These are phyloP conservation scores for Vimba vimba DNA, from an alignment of 2,113 vertebrate genomes.

Conservation along the genomic window DNA sequence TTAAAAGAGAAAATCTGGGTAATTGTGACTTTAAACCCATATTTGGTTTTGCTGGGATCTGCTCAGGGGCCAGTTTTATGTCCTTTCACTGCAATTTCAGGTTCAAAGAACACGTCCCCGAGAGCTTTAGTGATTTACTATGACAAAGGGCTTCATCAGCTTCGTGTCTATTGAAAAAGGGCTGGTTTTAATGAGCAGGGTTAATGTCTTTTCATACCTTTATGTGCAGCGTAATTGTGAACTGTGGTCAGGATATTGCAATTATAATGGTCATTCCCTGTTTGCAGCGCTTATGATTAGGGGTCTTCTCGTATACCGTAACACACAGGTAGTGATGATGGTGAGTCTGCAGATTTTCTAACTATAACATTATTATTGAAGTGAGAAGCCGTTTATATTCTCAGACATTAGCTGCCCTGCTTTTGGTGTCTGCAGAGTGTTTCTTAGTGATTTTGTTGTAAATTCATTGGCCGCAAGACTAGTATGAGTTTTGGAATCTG, in stretches of 20 bases:
- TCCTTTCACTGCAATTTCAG: neutral
- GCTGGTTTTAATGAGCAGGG: slow-evolving; percentile 66
- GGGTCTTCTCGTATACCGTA: slow-evolving; percentile 32
- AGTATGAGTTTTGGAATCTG: neutral
- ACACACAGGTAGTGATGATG: slow-evolving; percentile 29
- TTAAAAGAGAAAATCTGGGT: neutral
- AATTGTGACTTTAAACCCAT: neutral
- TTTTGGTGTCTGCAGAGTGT: neutral
- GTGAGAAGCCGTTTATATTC: neutral
- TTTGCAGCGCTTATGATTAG: slow-evolving; percentile 43
- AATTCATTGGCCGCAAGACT: neutral
- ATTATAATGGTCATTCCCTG: slow-evolving; percentile 63
- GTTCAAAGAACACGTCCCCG: neutral
- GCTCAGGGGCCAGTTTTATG: neutral
- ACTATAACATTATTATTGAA: neutral
- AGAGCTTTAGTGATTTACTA: neutral
- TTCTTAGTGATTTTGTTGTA: neutral
- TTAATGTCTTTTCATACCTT: slow-evolving; percentile 66
- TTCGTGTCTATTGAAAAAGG: neutral
- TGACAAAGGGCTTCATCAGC: slow-evolving; percentile 24
- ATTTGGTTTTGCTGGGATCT: neutral
- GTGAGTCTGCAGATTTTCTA: neutral
- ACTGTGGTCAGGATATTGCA: slow-evolving; percentile 54
- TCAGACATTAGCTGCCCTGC: neutral
- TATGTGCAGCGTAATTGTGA: slow-evolving; percentile 56